phyloP scores from a whole-genome alignment of 2,113 vertebrate genomes.

The Chlorocebus sabaeus region DNA sequence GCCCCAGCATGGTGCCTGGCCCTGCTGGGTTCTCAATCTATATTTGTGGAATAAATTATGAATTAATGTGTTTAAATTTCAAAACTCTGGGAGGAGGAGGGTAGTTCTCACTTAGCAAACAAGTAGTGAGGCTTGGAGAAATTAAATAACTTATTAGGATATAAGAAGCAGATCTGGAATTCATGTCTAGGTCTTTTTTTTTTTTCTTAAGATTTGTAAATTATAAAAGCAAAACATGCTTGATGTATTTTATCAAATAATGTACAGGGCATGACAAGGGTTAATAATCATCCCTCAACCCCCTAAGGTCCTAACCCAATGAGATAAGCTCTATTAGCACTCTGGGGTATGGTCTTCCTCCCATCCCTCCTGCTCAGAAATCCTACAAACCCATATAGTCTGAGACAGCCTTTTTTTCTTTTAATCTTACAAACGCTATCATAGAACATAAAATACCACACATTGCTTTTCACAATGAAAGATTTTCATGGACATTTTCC shows the following conservation, averaged over 20 bases:
- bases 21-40: neutral
- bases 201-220: neutral
- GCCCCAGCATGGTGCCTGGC: rapidly evolving
- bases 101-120: neutral
- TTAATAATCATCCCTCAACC: neutral
- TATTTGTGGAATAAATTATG: neutral
- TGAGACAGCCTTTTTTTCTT: neutral
- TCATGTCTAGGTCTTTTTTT: neutral
- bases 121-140: neutral
- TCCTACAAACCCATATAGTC: neutral
- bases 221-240: neutral
- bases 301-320: too few species aligned
- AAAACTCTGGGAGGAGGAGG: neutral
- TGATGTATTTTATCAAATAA: neutral
- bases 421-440: neutral
- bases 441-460: neutral
- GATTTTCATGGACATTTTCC: neutral
- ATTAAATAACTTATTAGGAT: neutral
- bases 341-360: neutral
- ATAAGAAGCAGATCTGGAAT: neutral
- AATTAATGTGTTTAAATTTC: neutral
- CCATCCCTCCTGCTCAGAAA: neutral
- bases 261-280: neutral
- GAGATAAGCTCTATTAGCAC: neutral
- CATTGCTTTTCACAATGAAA: neutral